A percentile compares a stretch with the other conserved stretches of the same genome.
Evolutionary conservation across 2,113 vertebrate species (phyloP).

Genomic region (Poeciliopsis prolifica): DNA sequence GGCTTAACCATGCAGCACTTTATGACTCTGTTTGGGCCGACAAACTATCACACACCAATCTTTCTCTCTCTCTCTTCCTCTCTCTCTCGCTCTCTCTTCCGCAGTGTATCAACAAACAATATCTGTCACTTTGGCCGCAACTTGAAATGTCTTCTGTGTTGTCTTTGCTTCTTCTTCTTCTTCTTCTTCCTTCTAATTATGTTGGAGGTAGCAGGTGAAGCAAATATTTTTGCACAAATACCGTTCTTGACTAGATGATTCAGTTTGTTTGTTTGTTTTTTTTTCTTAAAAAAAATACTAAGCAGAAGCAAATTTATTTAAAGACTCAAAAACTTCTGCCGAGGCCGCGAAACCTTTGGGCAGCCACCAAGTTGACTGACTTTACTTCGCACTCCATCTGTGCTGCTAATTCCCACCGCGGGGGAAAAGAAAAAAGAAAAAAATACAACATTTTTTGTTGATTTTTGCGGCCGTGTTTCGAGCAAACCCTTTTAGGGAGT

Average conservation of each 20-base stretch:
- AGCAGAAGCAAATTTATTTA: conserved; percentile 12
- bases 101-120: conserved; percentile 60
- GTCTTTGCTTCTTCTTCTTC: conserved; percentile 7
- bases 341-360: conserved; percentile 18
- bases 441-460: conserved; percentile 31
- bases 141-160: conserved; percentile 18
- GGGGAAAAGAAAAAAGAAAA: not conserved
- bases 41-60: conserved; percentile 76
- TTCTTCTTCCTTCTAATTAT: conserved; percentile 7
- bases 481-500: conserved; percentile 55
- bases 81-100: conserved; percentile 29
- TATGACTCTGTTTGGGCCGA: conserved; percentile 83
- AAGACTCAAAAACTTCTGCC: conserved; percentile 30
- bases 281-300: not conserved
- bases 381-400: conserved; percentile 26
- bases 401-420: conserved; percentile 42
- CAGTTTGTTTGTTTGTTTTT: not conserved
- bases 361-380: conserved; percentile 28
- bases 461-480: conserved; percentile 44
- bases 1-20: conserved; percentile 83
- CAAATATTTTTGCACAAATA: not conserved
- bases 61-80: conserved; percentile 37
- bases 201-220: not conserved
- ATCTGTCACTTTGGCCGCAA: conserved; percentile 54
- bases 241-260: conserved; percentile 19